Percentiles rank a stretch among this genome's conserved stretches.
phyloP scores from a whole-genome alignment of 2,113 vertebrate genomes.

The Spea bombifrons region DNA sequence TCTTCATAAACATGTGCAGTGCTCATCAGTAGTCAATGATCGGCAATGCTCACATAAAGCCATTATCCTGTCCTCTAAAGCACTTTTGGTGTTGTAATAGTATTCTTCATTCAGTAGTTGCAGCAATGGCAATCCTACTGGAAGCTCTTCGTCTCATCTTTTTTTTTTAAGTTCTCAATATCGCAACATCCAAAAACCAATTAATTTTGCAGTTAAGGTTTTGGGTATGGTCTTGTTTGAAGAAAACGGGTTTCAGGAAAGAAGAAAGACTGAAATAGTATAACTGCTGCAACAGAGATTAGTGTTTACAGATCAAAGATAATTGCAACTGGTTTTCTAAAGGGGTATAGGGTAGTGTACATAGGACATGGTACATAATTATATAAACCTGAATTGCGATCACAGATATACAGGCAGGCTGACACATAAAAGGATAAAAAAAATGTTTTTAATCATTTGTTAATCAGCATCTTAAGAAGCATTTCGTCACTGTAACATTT shows the following conservation, averaged over 20 bases:
- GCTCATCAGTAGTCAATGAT: too few species aligned
- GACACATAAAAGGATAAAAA: background rate
- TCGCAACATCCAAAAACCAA: slow-evolving; percentile 27
- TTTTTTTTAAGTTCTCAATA: too few species aligned
- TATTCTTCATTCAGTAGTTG: slow-evolving; percentile 18
- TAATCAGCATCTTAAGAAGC: background rate
- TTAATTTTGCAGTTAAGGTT: slow-evolving; percentile 17
- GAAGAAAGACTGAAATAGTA: slow-evolving; percentile 1
- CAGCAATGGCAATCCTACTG: slow-evolving; percentile 14
- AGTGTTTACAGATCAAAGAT: slow-evolving; percentile 7
- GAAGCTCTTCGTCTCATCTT: slow-evolving; percentile 21
- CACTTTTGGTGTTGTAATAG: slow-evolving; percentile 26
- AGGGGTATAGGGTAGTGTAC: background rate
- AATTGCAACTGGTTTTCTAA: background rate
- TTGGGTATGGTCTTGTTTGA: slow-evolving; percentile 9
- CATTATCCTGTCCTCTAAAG: background rate
- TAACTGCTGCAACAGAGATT: slow-evolving; percentile 3
- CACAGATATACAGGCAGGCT: background rate
- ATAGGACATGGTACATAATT: background rate
- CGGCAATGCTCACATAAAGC: too few species aligned
- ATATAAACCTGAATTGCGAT: background rate
- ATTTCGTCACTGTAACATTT: background rate
- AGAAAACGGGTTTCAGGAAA: slow-evolving; percentile 12
- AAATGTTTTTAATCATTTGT: background rate
- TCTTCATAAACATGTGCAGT: too few species aligned